Base-by-base conservation (phyloP, 2,888 invertebrate species). In the Drosophila gaucha region DNA sequence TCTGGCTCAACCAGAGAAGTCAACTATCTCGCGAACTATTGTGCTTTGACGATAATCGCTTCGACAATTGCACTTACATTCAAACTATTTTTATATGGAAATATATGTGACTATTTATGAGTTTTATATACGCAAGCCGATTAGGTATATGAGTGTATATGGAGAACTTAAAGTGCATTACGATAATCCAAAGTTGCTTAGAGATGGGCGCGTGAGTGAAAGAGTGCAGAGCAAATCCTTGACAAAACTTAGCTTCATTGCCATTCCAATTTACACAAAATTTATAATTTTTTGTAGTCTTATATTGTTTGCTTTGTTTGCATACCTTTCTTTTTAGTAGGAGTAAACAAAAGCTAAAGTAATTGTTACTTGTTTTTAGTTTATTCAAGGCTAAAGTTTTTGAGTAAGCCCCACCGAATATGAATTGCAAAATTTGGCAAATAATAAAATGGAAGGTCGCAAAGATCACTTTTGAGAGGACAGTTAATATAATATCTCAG, bases 41-140 rank as follows among this genome's bases (percentile, higher is more conserved):
- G n/a, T 56, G 28, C 16, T 24, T 38, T 38, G 30, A 44, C 54
- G 58, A 36, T 69, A 70, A 69, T 68, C 63, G 30, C 62, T 18
- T 60, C n/a, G 5, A 10, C 24, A 54, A 43, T 44, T 55, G 26
- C 31, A 52, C 24, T 46, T 50, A 18, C 20, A 65, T 26, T 6
- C 16, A 26, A 44, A 54, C 28, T 18, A 28, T 20, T 22, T 9
- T 35, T 5, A 14, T 16, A 36, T 50, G 3, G 22, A 18, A 26
- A 22, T 47, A 31, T 16, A 18, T 30, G n/a, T 39, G 20, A 14
- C 26, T 26, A 36, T 18, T 24, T 30, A 28, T 22, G 20, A 12
- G n/a, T 38, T 24, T 30, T 30, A 24, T 43, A n/a, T 36, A 38
- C 26, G 26, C 16, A 38, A 16, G 0, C 33, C 50, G 59, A 71